Evolutionary conservation across 2,113 vertebrate genomes (phyloP).

Genomic region (Nothoprocta perdicaria): DNA sequence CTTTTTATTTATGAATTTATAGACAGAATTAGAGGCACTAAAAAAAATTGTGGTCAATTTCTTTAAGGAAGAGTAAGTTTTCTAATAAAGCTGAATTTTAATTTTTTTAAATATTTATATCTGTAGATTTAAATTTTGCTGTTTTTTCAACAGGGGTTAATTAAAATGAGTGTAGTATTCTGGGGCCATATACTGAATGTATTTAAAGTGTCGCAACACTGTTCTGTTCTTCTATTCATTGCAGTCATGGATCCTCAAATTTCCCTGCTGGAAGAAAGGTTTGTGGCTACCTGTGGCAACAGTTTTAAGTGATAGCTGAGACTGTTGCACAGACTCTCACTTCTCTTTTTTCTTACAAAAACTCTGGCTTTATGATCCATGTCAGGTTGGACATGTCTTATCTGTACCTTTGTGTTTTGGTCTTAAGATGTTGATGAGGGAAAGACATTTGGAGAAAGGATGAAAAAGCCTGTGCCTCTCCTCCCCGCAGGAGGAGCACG

Average conservation of each 20-base stretch:
- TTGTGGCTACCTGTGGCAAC: not conserved
- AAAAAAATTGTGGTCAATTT: not conserved
- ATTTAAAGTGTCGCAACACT: not conserved
- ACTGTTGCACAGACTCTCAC: not conserved
- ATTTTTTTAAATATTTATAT: not conserved
- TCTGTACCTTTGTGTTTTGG: not conserved
- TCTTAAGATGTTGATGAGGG: not conserved
- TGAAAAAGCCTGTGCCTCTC: not conserved
- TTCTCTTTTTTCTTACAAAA: not conserved
- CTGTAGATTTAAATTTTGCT: not conserved
- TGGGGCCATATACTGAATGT: not conserved
- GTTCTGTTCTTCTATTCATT: not conserved
- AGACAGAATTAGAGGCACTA: not conserved
- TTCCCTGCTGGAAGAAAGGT: not conserved
- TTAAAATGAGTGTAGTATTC: not conserved
- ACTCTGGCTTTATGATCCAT: not conserved
- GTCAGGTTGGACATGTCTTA: not conserved
- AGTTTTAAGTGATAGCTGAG: not conserved
- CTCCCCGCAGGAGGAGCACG: not conserved
- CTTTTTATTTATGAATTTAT: not conserved
- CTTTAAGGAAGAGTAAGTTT: not conserved
- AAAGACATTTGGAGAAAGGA: not conserved
- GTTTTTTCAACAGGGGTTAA: not conserved
- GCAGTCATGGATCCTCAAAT: fast-evolving
- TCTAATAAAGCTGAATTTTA: not conserved